Percentiles rank a stretch among this genome's conserved stretches.
phyloP scores from a whole-genome alignment of 2,888 invertebrate species.

The Pachydiplax longipennis region DNA sequence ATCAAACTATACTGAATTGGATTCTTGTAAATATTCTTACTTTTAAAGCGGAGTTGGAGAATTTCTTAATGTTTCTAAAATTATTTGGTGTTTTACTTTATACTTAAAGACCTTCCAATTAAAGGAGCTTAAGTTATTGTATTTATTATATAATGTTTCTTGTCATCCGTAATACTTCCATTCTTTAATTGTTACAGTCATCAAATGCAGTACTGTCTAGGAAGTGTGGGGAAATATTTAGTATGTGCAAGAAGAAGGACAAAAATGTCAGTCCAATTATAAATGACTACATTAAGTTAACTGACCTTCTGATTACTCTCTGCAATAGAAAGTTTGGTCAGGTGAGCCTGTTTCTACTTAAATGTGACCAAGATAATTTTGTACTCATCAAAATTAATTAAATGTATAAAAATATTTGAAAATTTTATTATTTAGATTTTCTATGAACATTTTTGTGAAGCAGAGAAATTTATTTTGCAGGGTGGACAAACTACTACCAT shows the following conservation, averaged over 20 bases:
- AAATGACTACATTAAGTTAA: conserved; percentile 77
- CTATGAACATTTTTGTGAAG: neutral
- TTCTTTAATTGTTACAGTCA: conserved; percentile 63
- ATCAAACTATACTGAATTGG: too few relatives aligned
- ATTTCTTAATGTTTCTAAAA: too few relatives aligned
- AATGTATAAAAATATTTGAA: neutral
- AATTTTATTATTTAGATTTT: neutral
- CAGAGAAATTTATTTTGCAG: neutral
- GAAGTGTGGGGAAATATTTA: conserved; percentile 82
- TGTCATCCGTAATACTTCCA: neutral
- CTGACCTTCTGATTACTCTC: conserved; percentile 82
- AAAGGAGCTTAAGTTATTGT: neutral
- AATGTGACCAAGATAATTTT: too few relatives aligned
- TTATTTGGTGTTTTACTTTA: too few relatives aligned
- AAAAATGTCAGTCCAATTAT: conserved; percentile 71
- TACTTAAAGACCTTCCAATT: too few relatives aligned
- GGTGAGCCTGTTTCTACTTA: conserved; percentile 55
- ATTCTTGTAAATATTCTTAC: too few relatives aligned
- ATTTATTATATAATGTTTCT: neutral
- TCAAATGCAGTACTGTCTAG: conserved; percentile 77
- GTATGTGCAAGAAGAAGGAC: conserved; percentile 70
- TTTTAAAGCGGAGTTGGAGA: too few relatives aligned
- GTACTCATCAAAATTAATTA: too few relatives aligned
- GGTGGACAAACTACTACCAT: neutral
- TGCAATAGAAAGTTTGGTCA: conserved; percentile 76